Conservation (phyloP, 2,113 vertebrate species). For the Centropristis striata region DNA sequence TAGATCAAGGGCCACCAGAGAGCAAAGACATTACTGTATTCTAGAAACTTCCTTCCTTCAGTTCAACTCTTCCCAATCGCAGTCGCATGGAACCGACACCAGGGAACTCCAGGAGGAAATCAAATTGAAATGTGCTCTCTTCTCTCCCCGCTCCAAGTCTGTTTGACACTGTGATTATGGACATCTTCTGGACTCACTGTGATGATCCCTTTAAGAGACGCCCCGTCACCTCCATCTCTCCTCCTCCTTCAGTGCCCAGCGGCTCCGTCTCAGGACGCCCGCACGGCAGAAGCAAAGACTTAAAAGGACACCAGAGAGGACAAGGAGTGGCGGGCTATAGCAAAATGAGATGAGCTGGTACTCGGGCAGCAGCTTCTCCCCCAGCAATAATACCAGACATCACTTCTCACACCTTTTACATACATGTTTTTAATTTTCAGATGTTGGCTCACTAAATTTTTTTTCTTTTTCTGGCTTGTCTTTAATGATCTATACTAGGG, state of each 20-base stretch:
- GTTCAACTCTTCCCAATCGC: slow-evolving; percentile 40
- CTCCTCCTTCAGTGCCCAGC: slow-evolving; percentile 80
- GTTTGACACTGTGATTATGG: slow-evolving; percentile 87
- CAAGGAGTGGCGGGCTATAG: slow-evolving; percentile 40
- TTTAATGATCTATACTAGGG: slow-evolving; percentile 44
- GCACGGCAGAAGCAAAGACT: slow-evolving; percentile 65
- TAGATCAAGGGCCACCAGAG: slow-evolving; percentile 38
- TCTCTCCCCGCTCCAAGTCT: slow-evolving; percentile 47
- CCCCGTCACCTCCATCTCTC: slow-evolving; percentile 57
- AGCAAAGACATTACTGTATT: slow-evolving; percentile 60
- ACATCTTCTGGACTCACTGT: slow-evolving; percentile 90
- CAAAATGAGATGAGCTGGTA: slow-evolving; percentile 62
- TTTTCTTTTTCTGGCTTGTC: slow-evolving; percentile 65
- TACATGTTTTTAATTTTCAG: slow-evolving; percentile 61
- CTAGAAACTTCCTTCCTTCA: slow-evolving; percentile 56
- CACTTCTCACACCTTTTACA: slow-evolving; percentile 47
- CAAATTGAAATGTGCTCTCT: slow-evolving; percentile 40
- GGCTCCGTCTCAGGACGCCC: slow-evolving; percentile 72
- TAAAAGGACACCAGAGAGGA: slow-evolving; percentile 24
- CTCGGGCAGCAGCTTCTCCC: slow-evolving; percentile 72
- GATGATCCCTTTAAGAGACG: slow-evolving; percentile 84
- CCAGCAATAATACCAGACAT: slow-evolving; percentile 84
- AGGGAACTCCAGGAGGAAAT: slow-evolving; percentile 54
- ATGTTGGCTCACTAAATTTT: slow-evolving; percentile 44
- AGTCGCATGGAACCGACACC: slow-evolving; percentile 32